Evolutionary conservation across 1,140 invertebrate genomes (phyloP), one percentile per base, ranked within the genome.

Genomic region (Triops cancriformis): DNA sequence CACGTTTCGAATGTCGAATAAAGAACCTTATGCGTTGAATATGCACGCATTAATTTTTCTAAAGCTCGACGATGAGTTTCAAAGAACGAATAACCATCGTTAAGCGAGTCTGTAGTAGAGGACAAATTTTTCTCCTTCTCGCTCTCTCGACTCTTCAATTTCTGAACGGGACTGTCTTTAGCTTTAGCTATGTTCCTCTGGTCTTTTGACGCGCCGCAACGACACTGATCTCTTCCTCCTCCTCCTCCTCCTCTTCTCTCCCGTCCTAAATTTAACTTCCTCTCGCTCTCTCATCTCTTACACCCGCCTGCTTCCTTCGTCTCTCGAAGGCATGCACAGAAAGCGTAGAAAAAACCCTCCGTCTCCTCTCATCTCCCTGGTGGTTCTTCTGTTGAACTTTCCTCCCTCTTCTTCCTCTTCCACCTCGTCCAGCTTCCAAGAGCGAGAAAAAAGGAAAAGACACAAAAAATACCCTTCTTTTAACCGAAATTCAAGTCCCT

Each of bases 211-310:
- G 51, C 51, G 51, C 51, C 51, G 51, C 51, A 64, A 64, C n/a
- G 51, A 64, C 51, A 64, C 51, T 64, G 51, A 64, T 64, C 51
- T 37, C 31, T 37, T 37, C 31, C 31, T 37, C 31, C 31, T 37
- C 31, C 31, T 37, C 31, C 31, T 37, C 31, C 31, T 37, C 31
- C 31, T 37, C 31, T 37, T 37, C 31, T 37, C 31, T 37, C 51
- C 51, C 3, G 51, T 64, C 51, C 51, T 64, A 64, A 64, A 64
- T 64, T 64, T 64, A 64, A 64, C 51, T 64, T 64, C 51, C 51
- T 64, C 51, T 23, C 14, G 14, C 45, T 23, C 45, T 10, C 45
- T 64, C 45, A 37, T 37, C 31, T 37, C 31, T 37, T 37, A 37
- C 31, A 37, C 31, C 31, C 31, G 31, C 31, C 31, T 37, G 31